Evolutionary conservation across 2,113 vertebrate genomes (phyloP).

Genomic region (Tympanuchus pallidicinctus): DNA sequence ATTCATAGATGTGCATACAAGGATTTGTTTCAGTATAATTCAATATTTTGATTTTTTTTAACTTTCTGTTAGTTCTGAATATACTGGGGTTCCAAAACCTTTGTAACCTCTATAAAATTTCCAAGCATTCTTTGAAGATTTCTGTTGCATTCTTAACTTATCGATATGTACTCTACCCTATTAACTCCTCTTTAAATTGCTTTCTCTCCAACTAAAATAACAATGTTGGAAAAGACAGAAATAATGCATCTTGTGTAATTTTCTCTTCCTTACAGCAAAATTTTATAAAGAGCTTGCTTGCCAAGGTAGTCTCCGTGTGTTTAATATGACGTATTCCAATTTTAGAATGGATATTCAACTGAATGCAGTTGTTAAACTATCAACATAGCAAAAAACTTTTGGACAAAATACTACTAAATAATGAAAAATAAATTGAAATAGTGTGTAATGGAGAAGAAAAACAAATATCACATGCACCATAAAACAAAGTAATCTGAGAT

Average conservation of each 20-base stretch:
- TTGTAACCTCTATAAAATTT: not conserved
- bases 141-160: not conserved
- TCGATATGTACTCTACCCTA: not conserved
- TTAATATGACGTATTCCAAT: slow-evolving; percentile 33
- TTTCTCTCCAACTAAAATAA: not conserved
- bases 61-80: not conserved
- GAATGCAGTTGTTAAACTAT: slow-evolving; percentile 53
- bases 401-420: slow-evolving; percentile 45
- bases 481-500: slow-evolving; percentile 41
- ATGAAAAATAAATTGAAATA: slow-evolving; percentile 76
- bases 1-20: not conserved
- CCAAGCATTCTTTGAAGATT: not conserved
- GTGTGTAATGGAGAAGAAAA: slow-evolving; percentile 35
- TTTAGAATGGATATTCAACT: slow-evolving; percentile 45
- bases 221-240: not conserved
- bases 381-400: slow-evolving; percentile 44
- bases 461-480: not conserved
- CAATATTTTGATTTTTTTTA: not conserved
- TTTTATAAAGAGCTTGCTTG: slow-evolving; percentile 1
- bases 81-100: not conserved
- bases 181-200: not conserved
- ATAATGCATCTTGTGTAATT: not conserved
- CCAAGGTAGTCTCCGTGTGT: slow-evolving; percentile 28
- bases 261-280: not conserved
- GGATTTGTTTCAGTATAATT: not conserved